Percentiles rank a stretch among this genome's conserved stretches.
phyloP scores from a whole-genome alignment of 2,888 invertebrate species.

The Neoascia interrupta region DNA sequence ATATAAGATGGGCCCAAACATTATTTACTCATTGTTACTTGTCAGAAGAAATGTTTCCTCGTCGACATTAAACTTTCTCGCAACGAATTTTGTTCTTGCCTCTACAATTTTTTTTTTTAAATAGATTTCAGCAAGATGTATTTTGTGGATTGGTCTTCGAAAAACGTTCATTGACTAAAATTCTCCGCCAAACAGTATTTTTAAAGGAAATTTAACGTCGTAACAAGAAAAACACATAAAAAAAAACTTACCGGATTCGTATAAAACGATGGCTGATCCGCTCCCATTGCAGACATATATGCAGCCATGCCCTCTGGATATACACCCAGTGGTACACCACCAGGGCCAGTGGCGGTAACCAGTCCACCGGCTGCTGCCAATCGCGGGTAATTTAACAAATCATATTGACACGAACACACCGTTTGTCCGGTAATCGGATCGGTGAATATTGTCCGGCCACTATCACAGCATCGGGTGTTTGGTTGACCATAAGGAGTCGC shows the following conservation, averaged over 20 bases:
- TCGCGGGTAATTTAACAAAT: conserved; percentile 89
- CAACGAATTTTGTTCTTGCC: too few species aligned
- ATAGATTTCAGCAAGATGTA: too few species aligned
- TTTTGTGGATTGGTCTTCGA: too few species aligned
- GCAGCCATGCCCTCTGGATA: conserved; percentile 92
- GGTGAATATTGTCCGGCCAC: conserved; percentile 93
- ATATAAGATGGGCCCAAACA: too few species aligned
- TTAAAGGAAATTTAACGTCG: too few species aligned
- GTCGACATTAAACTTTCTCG: too few species aligned
- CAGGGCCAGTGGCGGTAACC: conserved; percentile 80
- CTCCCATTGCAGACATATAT: conserved; percentile 90
- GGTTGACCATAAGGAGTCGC: conserved; percentile 80
- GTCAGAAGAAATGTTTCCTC: too few species aligned
- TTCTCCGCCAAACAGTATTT: too few species aligned
- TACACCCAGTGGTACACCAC: conserved; percentile 89
- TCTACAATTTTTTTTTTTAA: too few species aligned
- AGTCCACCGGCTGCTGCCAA: conserved; percentile 82
- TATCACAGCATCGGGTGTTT: conserved; percentile 89
- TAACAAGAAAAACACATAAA: too few species aligned
- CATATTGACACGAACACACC: conserved; percentile 94
- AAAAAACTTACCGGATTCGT: conserved; percentile 90
- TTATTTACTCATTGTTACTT: too few species aligned
- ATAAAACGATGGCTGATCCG: conserved; percentile 92
- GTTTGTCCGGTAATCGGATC: conserved; percentile 94
- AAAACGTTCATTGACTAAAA: too few species aligned